Evolutionary conservation across 2,888 invertebrate genomes (phyloP), one percentile per base, ranked within the genome.

Genomic region (Reticulitermes lucifugus): DNA sequence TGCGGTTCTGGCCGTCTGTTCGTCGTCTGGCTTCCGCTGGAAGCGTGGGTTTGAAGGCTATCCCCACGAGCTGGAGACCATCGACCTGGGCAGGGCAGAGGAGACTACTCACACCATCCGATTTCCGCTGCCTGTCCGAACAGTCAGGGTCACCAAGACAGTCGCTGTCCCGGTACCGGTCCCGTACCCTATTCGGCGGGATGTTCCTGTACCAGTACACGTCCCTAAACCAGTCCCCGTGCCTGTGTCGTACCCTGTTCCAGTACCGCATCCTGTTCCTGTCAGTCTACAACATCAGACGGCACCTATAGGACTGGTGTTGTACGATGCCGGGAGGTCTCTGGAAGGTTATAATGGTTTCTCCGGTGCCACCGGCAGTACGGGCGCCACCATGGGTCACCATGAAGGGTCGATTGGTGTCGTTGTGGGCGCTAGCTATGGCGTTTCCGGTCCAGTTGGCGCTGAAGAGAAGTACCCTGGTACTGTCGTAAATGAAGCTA

Each of bases 221-320:
- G 77, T 84, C 21, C 84, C 84, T 29, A 70, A 84, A 70, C 55
- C 79, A 43, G 70, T 79, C 14, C 84, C 84, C 41, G 60, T 55
- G 14, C 73, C 75, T n/a, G 83, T 83, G 4, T 29, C 83, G 9
- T 91, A 90, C 87, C 88, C 90, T 22, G 90, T 91, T 70, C 89
- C 90, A 29, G 90, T 91, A 43, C 35, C 35, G 29, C 60, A 41
- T 14, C n/a, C 60, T n/a, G 46, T 46, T 12, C 55, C 55, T 18
- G 55, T 55, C 55, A 4, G 0, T 1, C 0, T 55, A 18, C 55
- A 55, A 18, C 65, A 65, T 1, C 65, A 65, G 9, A 7, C 65
- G 12, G 65, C n/a, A 9, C 65, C 65, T n/a, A n/a, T 65, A n/a
- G 25, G 65, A 9, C 25, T 65, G 4, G 65, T 65, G 9, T 6